A percentile compares a stretch with the other conserved stretches of the same genome.
phyloP scores from a whole-genome alignment of 2,113 vertebrate genomes.

The Megatriorchis doriae region DNA sequence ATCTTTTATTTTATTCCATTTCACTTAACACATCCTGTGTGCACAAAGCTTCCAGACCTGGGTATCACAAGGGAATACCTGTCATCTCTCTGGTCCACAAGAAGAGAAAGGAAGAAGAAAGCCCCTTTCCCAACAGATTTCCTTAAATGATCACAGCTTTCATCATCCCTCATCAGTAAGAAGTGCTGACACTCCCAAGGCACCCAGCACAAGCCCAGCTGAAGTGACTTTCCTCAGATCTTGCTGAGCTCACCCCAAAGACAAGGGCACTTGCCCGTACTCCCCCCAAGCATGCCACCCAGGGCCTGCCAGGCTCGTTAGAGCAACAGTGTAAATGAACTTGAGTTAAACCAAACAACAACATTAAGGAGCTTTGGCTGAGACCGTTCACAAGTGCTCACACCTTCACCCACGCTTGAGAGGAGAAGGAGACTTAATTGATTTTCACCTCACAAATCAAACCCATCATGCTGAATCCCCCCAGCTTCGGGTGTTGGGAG shows the following conservation, averaged over 20 bases:
- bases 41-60: not conserved
- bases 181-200: rapidly evolving
- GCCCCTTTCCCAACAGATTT: not conserved
- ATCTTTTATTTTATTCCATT: not conserved
- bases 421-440: not conserved
- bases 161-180: not conserved
- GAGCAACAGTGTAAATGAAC: not conserved
- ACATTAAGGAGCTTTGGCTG: not conserved
- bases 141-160: not conserved
- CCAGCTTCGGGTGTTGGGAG: not conserved
- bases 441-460: not conserved
- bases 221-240: not conserved
- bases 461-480: not conserved
- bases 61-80: not conserved
- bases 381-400: not conserved
- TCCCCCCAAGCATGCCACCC: not conserved
- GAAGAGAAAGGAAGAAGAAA: not conserved
- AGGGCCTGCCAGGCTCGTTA: not conserved
- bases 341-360: not conserved
- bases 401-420: not conserved
- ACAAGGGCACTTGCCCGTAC: too few species aligned
- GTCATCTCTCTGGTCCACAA: not conserved
- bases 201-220: not conserved
- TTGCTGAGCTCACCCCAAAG: rapidly evolving
- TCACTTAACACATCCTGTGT: not conserved